Evolutionary conservation across 2,113 vertebrate species (phyloP), one percentile per base, ranked within the genome.

Genomic region (Bucco capensis): DNA sequence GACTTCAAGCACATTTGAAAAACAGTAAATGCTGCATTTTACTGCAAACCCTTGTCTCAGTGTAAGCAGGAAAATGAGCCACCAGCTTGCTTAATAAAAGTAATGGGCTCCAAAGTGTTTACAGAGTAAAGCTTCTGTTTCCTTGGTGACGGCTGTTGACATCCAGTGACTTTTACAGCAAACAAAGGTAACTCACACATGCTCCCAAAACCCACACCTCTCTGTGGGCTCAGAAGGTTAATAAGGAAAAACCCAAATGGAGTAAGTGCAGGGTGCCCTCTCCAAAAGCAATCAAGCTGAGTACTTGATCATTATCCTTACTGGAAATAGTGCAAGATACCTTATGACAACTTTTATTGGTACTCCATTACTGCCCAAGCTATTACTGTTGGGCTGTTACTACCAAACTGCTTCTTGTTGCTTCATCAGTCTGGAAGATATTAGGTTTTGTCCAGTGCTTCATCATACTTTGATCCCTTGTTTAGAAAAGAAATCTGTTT

Each of bases 401-500:
- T 82, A 89, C 78, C 77, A 83, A 73, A 73, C 51, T 28, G 54
- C 44, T 51, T 83, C 44, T 76, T 62, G 12, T 92, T 96, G 86
- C 94, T 94, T 95, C 86, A 93, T 90, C 62, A 76, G 87, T 58
- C 92, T 96, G 89, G 70, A 95, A 94, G 86, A 90, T 78, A 85
- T 35, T 94, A 86, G 30, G 50, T 53, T 75, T 93, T 84, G 76
- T 88, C 88, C 5, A 25, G 78, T 91, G 74, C 93, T 91, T 89
- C 90, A 71, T 60, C 87, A 62, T 50, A 64, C 91, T 92, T 91
- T 89, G 84, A 94, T 92, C 87, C 87, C 89, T 89, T 92, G 91
- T 94, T 95, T 93, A 93, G 93, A 91, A 89, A 91, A 95, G 53
- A 70, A 93, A 61, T 89, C 77, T 87, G 74, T 82, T 92, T 82